Percentiles rank a stretch among this genome's conserved stretches.
Evolutionary conservation across 2,113 vertebrate species (phyloP).

Genomic region (Stigmatopora argus): DNA sequence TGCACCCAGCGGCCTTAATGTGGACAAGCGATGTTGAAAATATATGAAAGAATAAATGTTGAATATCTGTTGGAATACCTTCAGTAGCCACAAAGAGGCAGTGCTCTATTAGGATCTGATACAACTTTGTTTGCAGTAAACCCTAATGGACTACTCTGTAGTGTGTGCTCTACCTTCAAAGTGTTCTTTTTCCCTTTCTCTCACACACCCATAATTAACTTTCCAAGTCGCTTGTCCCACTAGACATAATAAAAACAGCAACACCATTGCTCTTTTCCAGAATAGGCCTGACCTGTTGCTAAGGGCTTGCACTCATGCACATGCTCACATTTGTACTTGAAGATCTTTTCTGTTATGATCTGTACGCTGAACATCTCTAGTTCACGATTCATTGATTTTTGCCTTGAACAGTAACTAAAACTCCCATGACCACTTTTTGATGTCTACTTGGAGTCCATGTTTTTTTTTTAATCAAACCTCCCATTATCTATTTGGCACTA

Average conservation of each 20-base stretch:
- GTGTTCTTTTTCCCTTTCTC: neutral
- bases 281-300: constrained; percentile 52
- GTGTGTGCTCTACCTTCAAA: constrained; percentile 13
- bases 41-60: too few species aligned
- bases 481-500: too few species aligned
- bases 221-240: constrained; percentile 59
- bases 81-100: constrained; percentile 44
- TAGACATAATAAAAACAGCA: constrained; percentile 64
- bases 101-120: constrained; percentile 33
- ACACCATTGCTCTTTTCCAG: constrained; percentile 58
- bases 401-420: neutral
- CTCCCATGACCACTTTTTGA: neutral
- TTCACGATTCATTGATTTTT: constrained; percentile 10
- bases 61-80: constrained; percentile 22
- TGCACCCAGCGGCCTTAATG: too few species aligned
- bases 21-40: too few species aligned
- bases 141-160: neutral
- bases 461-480: too few species aligned
- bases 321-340: constrained; percentile 28
- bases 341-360: constrained; percentile 40
- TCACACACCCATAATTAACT: constrained; percentile 52
- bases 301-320: constrained; percentile 30
- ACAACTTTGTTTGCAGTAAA: too few species aligned
- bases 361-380: constrained; percentile 14
- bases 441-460: too few species aligned